Base-by-base conservation (phyloP, 1,140 invertebrate genomes). In the Adelges cooleyi region DNA sequence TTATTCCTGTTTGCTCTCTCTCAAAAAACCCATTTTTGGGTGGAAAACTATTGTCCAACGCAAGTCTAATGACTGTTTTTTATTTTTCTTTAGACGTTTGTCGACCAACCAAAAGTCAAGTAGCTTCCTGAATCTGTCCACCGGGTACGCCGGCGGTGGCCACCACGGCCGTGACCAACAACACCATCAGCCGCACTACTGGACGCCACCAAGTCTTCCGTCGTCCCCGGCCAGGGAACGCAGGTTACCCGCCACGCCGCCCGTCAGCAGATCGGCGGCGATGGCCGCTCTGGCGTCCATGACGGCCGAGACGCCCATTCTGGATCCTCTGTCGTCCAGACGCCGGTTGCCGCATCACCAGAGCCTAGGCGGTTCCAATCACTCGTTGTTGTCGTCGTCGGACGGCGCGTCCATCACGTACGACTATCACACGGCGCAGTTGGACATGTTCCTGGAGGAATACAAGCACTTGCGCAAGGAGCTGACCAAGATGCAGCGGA, bases 361-460 rank as follows among this genome's bases (percentile, higher is more conserved):
- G 68, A 17, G 69, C 71, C 11, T 49, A 66, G 65, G 23, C 67
- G 69, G 38, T 65, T 54, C 49, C 23, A 40, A 56, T 18, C 49
- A 71, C 71, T 67, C 74, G 71, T 40, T 66, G 20, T 20, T 56
- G 23, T 48, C 49, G 23, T 27, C 54, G 40, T 40, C 53, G 13
- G 50, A 65, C 23, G 44, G 42, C 1, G 67, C 65, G 33, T 71
- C 70, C 15, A 74, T 76, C 74, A 70, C 85, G 29, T 86, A 85
- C 71, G 84, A 87, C 69, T 87, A 86, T 72, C 82, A 86, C 72
- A 83, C 85, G 0, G 84, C 84, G 3, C 86, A 88, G 71, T 73
- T 89, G 46, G 85, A 87, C 71, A 80, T 82, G 33, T 87, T 87
- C 72, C 77, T 87, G 27, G 84, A 87, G 71, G 86, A 89, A 70